These are phyloP conservation scores for Platerodrilus igneus DNA, from an alignment of 2,888 invertebrate species.

Conservation along the genomic window DNA sequence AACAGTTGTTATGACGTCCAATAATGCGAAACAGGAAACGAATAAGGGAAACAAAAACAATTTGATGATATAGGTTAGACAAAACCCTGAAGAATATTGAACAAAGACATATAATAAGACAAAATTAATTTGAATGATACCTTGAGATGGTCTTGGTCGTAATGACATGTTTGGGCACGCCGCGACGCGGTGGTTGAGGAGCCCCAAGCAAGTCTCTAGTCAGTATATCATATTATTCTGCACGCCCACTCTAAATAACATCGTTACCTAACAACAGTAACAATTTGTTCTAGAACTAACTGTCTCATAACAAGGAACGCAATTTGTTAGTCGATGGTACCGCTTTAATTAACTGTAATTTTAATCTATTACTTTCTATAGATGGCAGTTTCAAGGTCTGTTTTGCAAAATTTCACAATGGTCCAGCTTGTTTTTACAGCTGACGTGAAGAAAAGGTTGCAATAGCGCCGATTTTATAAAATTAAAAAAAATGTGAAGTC, in stretches of 20 bases:
- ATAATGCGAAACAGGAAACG: conserved; percentile 10
- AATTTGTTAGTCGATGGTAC: too few species aligned
- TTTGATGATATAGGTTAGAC: too few species aligned
- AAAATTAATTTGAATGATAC: conserved; percentile 29
- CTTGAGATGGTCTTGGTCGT: conserved; percentile 38
- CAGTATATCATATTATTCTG: conserved; percentile 43
- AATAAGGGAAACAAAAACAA: conserved; percentile 6
- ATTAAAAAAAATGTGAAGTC: too few species aligned
- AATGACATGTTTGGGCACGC: conserved; percentile 43
- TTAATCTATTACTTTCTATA: too few species aligned
- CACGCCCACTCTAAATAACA: conserved; percentile 47
- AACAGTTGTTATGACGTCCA: not conserved
- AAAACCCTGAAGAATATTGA: too few species aligned
- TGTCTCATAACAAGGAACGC: conserved; percentile 44
- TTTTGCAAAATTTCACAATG: too few species aligned
- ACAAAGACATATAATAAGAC: conserved; percentile 20
- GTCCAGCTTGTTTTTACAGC: too few species aligned
- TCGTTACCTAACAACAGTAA: conserved; percentile 50
- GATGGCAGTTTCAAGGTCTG: too few species aligned
- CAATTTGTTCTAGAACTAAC: conserved; percentile 48
- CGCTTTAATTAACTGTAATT: too few species aligned
- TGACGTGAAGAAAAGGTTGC: too few species aligned
- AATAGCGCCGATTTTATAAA: too few species aligned
- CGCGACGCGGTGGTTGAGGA: conserved; percentile 38
- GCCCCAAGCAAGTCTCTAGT: conserved; percentile 40